Base-by-base conservation (phyloP, 2,888 invertebrate species). In the Xestia ashworthii region DNA sequence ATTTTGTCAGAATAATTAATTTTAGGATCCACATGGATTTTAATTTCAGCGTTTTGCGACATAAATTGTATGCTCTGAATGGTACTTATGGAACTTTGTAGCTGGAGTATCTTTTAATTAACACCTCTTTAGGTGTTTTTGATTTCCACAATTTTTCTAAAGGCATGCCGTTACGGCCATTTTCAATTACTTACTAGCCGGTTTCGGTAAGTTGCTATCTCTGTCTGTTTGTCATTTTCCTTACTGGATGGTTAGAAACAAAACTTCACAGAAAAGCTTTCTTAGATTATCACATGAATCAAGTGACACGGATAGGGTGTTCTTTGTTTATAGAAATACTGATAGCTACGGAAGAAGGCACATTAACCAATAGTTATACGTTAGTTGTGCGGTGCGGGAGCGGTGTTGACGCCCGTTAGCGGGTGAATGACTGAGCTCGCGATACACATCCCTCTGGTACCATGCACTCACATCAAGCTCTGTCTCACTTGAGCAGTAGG, bases 1-100 rank as follows among this genome's bases (percentile, higher is more conserved):
- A 53, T 73, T 80, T 81, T 58, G 19, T 22, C n/a, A 9, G 53
- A 53, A 62, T 79, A 80, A 62, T 79, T 78, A 65, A 48, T 78
- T 78, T 73, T 38, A 73, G 50, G 25, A 38, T 73, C 1, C 8
- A 38, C 19, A 32, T 78, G 58, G 58, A 41, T 74, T 73, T 50
- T 66, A 73, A 44, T 73, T 65, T 5, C 0, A 58, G 8, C 11
- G 0, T 14, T 58, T 50, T 44, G 14, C 1, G 14, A 48, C 32
- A 32, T 76, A 14, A 12, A 48, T 12, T 48, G 25, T 48, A 32
- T n/a, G 25, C 38, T 48, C 16, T 6, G 6, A 50, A 22, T 22
- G 22, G n/a, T 44, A 5, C 1, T 46, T 3, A n/a, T 19, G 38
- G 44, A 32, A 9, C 19, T 46, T 14, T 32, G 25, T 16, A 32